These are phyloP conservation scores for Drosophila affinis DNA, from an alignment of 2,888 invertebrate genomes.

Conservation along the genomic window DNA sequence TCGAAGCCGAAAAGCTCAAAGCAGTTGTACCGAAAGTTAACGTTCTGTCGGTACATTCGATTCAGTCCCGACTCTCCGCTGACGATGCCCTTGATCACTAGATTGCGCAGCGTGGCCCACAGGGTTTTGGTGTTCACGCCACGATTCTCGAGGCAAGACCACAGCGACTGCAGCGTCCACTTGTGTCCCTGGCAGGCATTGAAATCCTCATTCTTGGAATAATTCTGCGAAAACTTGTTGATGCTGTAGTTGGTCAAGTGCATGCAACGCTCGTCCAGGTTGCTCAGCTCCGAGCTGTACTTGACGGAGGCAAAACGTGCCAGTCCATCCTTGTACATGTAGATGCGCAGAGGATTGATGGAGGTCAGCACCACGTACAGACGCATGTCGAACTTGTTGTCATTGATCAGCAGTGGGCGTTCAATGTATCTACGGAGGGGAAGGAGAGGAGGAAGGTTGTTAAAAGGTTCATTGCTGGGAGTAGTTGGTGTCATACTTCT, in stretches of 20 bases:
- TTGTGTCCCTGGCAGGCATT: slow-evolving; percentile 97
- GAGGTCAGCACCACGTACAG: slow-evolving; percentile 97
- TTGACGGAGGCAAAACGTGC: slow-evolving; percentile 98
- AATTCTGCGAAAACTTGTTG: slow-evolving; percentile 93
- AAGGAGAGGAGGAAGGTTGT: not conserved
- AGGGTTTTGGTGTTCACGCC: slow-evolving; percentile 91
- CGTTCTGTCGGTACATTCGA: slow-evolving; percentile 89
- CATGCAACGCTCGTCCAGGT: slow-evolving; percentile 93
- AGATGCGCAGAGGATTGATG: slow-evolving; percentile 96
- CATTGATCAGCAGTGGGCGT: slow-evolving; percentile 94
- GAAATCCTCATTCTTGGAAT: slow-evolving; percentile 95
- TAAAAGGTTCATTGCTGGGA: fast-evolving
- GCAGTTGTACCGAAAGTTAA: slow-evolving; percentile 92
- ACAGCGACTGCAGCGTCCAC: slow-evolving; percentile 90
- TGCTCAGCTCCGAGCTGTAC: slow-evolving; percentile 91
- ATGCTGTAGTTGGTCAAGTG: slow-evolving; percentile 97
- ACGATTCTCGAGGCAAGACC: slow-evolving; percentile 86
- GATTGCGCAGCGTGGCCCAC: slow-evolving; percentile 93
- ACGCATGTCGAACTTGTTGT: slow-evolving; percentile 98
- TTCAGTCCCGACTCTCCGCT: slow-evolving; percentile 92
- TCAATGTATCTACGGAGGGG: slow-evolving; percentile 86
- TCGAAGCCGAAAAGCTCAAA: slow-evolving; percentile 98
- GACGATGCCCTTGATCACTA: slow-evolving; percentile 97
- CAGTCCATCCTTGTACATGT: slow-evolving; percentile 97
- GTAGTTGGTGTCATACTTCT: slow-evolving; percentile 85